Evolutionary conservation across 2,113 vertebrate genomes (phyloP).

Genomic region (Telmatochromis sp.): DNA sequence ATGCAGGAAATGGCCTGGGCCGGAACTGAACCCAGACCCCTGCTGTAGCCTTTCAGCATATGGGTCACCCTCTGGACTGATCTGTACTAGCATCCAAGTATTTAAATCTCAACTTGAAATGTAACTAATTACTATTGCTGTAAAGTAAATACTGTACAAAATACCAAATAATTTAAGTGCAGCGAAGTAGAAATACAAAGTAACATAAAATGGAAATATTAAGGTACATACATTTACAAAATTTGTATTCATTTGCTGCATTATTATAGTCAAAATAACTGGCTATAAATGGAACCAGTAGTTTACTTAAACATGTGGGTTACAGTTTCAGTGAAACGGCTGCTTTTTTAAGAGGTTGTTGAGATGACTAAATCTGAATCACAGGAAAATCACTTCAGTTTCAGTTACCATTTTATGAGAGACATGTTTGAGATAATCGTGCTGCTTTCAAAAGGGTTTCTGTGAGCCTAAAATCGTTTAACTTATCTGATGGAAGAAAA

Average conservation of each 20-base stretch:
- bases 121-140: not conserved
- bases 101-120: not conserved
- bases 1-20: not conserved
- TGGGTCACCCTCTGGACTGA: not conserved
- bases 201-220: not conserved
- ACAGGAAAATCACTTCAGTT: not conserved
- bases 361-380: not conserved
- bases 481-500: not conserved
- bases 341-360: not conserved
- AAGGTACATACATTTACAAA: not conserved
- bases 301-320: not conserved
- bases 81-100: not conserved
- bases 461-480: not conserved
- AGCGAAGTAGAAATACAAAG: not conserved
- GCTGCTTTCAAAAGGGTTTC: not conserved
- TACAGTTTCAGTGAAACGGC: not conserved
- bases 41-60: not conserved
- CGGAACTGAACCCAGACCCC: not conserved
- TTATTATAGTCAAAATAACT: not conserved
- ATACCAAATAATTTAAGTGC: not conserved
- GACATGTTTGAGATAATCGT: not conserved
- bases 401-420: not conserved
- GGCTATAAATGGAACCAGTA: not conserved
- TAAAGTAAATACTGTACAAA: not conserved
- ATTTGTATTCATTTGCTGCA: not conserved